Evolutionary conservation across 2,888 invertebrate genomes (phyloP).

Genomic region (Tetrapedia diversipes): DNA sequence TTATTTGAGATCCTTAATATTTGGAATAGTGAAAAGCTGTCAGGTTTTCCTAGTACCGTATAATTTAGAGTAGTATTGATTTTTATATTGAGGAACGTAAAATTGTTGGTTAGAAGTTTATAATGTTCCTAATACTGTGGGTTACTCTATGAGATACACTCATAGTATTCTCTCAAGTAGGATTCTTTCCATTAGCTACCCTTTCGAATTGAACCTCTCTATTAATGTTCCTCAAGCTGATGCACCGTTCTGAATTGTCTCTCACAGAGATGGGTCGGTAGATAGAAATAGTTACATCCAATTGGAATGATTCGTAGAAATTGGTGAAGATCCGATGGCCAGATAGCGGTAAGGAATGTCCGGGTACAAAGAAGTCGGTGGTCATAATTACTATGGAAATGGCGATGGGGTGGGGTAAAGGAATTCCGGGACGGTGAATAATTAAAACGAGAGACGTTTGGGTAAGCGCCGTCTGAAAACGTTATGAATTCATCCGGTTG

Average conservation of each 20-base stretch:
- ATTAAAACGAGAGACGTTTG: constrained; percentile 60
- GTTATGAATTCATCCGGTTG: constrained; percentile 41
- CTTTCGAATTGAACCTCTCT: too few species aligned
- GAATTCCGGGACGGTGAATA: constrained; percentile 53
- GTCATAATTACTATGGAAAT: constrained; percentile 37
- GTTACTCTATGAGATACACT: too few species aligned
- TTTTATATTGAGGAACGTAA: too few species aligned
- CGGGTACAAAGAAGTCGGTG: constrained; percentile 4
- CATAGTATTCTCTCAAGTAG: too few species aligned
- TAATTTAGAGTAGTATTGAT: too few species aligned
- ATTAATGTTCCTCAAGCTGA: neutral
- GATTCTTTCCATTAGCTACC: too few species aligned
- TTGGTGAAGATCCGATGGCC: constrained; percentile 1
- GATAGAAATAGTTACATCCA: neutral
- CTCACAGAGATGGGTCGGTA: neutral
- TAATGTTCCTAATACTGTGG: too few species aligned
- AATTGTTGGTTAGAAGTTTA: too few species aligned
- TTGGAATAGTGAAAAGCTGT: neutral
- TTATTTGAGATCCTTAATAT: neutral
- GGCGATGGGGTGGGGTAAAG: constrained; percentile 21
- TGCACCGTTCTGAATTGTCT: neutral
- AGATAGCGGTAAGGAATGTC: constrained; percentile 6
- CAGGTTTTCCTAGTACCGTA: too few species aligned
- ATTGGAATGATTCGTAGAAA: constrained; percentile 9
- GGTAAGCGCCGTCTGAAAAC: constrained; percentile 40